Base-by-base conservation (phyloP, 2,113 vertebrate genomes). In the Mesoclemmys tuberculata region DNA sequence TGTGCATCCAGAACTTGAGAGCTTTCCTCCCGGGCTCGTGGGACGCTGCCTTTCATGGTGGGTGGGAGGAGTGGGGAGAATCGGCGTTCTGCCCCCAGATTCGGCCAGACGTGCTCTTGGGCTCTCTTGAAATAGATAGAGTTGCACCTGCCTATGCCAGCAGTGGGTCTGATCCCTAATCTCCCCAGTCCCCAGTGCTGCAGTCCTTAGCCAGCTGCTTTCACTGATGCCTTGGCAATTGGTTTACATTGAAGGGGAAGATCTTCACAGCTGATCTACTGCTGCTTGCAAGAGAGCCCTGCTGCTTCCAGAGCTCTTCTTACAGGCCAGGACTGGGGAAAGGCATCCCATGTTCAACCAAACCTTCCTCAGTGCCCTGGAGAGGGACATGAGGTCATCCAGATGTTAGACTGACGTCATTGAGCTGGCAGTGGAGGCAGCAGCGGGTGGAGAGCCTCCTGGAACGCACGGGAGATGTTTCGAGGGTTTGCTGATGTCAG, bases 171-270 rank as follows among this genome's bases (percentile, higher is more conserved):
- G 86, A 24, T 64, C 56, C 38, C 55, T 0, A 0, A 3, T 80
- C 44, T n/a, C n/a, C 48, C 31, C 29, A 1, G 26, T 1, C 0
- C 35, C 56, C 5, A 1, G 1, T 31, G 26, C 1, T 1, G n/a
- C 29, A 55, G 71, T n/a, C 22, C 71, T 26, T 9, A 6, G 24
- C 35, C 35, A 58, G 54, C 14, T 19, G 27, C 27, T 82, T 44
- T 93, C 56, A 31, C 48, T 0, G 0, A 61, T 52, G 79, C 52
- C 18, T 2, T 78, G 35, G 31, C 1, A 0, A 1, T 8, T 80
- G 0, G 0, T 52, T n/a, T 18, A 46, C 0, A 0, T 22, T 64
- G 27, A 3, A 0, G 0, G 26, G 31, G 54, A 77, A 11, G 38
- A 19, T 19, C 19, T 38, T 71, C 68, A 10, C n/a, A 24, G n/a